Conservation (phyloP, 1,140 invertebrate species). For the Sarcophaga peregrina region DNA sequence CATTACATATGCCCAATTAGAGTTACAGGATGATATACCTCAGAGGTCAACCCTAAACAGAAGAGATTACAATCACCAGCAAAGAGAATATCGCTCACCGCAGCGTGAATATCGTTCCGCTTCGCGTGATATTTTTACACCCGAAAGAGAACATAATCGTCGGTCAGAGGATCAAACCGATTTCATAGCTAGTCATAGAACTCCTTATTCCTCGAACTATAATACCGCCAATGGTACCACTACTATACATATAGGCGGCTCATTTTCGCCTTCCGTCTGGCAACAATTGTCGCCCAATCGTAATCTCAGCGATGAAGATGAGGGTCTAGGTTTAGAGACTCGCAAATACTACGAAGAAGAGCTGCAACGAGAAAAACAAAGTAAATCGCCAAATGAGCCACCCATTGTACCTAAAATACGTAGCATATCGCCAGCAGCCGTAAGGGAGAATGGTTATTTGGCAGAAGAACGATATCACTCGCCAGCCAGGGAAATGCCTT, state of each 20-base stretch:
- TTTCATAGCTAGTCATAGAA: constrained; percentile 45
- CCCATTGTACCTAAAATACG: constrained; percentile 63
- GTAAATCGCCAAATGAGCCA: constrained; percentile 51
- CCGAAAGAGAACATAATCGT: constrained; percentile 38
- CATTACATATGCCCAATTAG: constrained; percentile 82
- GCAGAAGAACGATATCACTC: constrained; percentile 63
- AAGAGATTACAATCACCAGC: constrained; percentile 22
- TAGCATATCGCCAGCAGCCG: constrained; percentile 55
- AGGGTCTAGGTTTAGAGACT: constrained; percentile 77
- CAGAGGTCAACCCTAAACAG: constrained; percentile 45
- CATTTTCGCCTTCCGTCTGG: constrained; percentile 61
- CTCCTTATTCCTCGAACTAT: constrained; percentile 30
- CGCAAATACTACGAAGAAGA: constrained; percentile 64
- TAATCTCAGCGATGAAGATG: constrained; percentile 75
- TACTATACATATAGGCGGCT: constrained; percentile 49
- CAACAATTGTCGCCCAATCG: constrained; percentile 60
- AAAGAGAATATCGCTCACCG: constrained; percentile 53
- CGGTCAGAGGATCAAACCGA: constrained; percentile 45
- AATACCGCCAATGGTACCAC: constrained; percentile 43
- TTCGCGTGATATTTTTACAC: constrained; percentile 44
- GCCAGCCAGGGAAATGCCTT: constrained; percentile 70
- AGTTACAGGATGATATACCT: constrained; percentile 59
- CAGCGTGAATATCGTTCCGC: constrained; percentile 51
- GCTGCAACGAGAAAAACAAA: constrained; percentile 54
- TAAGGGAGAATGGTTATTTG: constrained; percentile 58